These are phyloP conservation scores for Actinia tenebrosa DNA, from an alignment of 64 coral and sea anemone genomes.

Conservation along the genomic window DNA sequence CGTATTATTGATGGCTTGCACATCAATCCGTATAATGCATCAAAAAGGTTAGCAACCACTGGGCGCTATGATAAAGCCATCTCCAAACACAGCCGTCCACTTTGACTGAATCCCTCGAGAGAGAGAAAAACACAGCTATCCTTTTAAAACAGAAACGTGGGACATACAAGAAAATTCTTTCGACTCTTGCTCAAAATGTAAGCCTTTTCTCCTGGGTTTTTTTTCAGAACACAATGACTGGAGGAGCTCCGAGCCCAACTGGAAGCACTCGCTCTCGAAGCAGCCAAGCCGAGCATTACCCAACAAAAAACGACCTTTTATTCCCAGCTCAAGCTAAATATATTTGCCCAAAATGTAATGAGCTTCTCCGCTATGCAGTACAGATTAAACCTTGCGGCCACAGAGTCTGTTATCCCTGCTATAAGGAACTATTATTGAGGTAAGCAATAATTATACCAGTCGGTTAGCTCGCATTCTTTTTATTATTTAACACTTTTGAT, in stretches of 20 bases:
- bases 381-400: slow-evolving; percentile 74
- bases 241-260: slow-evolving; percentile 67
- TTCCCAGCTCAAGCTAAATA: slow-evolving; percentile 87
- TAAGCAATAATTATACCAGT: not conserved
- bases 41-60: not conserved
- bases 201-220: not conserved
- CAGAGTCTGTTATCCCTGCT: slow-evolving; percentile 57
- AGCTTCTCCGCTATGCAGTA: slow-evolving; percentile 70
- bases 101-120: not conserved
- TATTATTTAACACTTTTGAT: too few relatives aligned
- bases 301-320: slow-evolving; percentile 60
- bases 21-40: not conserved
- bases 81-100: not conserved
- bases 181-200: not conserved
- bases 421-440: not conserved
- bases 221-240: slow-evolving; percentile 45
- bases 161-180: not conserved
- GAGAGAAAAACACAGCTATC: not conserved
- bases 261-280: slow-evolving; percentile 46
- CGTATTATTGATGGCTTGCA: slow-evolving; percentile 1
- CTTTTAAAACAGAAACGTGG: not conserved
- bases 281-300: slow-evolving; percentile 39
- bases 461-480: not conserved
- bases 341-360: slow-evolving; percentile 71
- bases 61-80: not conserved